Conservation (phyloP, 1,140 invertebrate species). For the Phymorhynchus buccinoides region DNA sequence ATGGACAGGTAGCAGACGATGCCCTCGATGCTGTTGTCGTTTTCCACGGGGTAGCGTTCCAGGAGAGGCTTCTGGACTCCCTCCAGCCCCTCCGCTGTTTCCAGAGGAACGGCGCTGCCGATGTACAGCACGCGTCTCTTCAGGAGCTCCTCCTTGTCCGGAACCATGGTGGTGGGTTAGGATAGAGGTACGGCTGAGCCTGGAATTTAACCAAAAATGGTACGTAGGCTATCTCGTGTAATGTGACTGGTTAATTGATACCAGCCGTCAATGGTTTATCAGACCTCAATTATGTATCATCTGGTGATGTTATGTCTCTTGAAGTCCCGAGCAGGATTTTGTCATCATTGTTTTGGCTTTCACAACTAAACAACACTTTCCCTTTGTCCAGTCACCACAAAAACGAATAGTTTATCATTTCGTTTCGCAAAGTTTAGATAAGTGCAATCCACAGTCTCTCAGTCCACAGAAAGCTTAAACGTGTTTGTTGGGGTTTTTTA, state of each 20-base stretch:
- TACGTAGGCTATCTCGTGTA: slow-evolving; percentile 33
- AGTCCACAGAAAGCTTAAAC: no score
- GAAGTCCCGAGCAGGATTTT: no score
- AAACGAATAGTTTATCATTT: no score
- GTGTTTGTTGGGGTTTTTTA: no score
- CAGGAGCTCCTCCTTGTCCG: slow-evolving; percentile 51
- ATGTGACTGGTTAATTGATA: no score
- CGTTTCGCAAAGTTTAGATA: no score
- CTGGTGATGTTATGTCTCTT: no score
- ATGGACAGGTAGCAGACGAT: slow-evolving; percentile 83
- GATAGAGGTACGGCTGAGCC: neutral
- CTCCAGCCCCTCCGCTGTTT: slow-evolving; percentile 94
- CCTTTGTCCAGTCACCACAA: no score
- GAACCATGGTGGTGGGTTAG: slow-evolving; percentile 26
- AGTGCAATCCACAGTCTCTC: no score
- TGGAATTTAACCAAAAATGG: neutral
- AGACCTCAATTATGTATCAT: neutral
- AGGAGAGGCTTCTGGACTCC: slow-evolving; percentile 97
- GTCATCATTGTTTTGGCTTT: no score
- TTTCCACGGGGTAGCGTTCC: slow-evolving; percentile 83
- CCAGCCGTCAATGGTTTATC: neutral
- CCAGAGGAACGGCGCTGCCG: slow-evolving; percentile 95
- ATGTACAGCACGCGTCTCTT: slow-evolving; percentile 96
- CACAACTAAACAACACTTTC: no score
- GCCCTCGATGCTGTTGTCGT: slow-evolving; percentile 60